Evolutionary conservation across 1,140 invertebrate species (phyloP).

Genomic region (Drosophila navojoa): DNA sequence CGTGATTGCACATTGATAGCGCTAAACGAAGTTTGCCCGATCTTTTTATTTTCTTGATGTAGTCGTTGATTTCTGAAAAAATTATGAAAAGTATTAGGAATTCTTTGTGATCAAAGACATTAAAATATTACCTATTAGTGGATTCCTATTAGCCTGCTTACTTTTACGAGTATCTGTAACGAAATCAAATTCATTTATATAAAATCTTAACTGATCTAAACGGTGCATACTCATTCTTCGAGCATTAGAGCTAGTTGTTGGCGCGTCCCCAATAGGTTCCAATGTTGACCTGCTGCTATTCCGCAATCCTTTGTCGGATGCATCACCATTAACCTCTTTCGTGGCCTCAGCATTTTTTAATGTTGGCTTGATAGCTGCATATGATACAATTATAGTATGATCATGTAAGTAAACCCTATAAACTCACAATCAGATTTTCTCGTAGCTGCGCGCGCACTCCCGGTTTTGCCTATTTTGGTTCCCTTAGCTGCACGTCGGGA

Average conservation of each 20-base stretch:
- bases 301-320: neutral
- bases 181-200: neutral
- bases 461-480: neutral
- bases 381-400: neutral
- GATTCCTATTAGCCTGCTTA: neutral
- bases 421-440: neutral
- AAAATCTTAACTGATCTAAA: neutral
- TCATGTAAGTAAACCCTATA: no score
- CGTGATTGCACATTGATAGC: conserved; percentile 51
- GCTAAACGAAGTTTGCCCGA: conserved; percentile 51
- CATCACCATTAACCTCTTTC: neutral
- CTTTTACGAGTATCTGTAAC: neutral
- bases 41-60: conserved; percentile 41
- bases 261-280: neutral
- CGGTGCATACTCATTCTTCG: neutral
- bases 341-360: neutral
- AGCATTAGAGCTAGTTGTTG: conserved; percentile 6
- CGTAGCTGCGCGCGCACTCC: neutral
- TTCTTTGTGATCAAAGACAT: neutral
- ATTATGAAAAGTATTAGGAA: neutral
- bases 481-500: no score
- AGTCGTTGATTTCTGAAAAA: conserved; percentile 41
- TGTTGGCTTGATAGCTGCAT: neutral
- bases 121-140: conserved; percentile 24
- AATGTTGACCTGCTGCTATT: neutral